Conservation (phyloP, 2,888 invertebrate species). For the Apeira syringaria region DNA sequence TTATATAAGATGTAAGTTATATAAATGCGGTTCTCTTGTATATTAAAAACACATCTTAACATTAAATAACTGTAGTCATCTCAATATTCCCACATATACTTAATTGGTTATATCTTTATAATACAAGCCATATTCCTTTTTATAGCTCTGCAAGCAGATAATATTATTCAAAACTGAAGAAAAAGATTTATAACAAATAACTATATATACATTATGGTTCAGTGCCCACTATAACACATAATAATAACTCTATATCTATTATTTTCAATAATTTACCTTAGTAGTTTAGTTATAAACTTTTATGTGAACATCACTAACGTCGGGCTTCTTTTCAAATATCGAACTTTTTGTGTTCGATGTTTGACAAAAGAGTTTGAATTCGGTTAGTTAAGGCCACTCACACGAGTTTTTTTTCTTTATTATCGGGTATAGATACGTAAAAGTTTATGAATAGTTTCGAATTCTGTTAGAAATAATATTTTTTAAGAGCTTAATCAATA, state of each 20-base stretch:
- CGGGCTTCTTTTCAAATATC: conserved; percentile 29
- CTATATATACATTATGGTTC: background rate
- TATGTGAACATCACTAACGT: conserved; percentile 14
- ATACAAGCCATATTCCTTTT: too few species aligned
- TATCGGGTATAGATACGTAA: conserved; percentile 15
- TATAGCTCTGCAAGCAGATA: background rate
- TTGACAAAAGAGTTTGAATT: conserved; percentile 49
- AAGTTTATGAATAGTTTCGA: background rate
- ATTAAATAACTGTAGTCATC: too few species aligned
- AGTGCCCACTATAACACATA: background rate
- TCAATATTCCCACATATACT: too few species aligned
- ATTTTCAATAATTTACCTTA: background rate
- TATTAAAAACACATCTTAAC: too few species aligned
- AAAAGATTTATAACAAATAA: background rate
- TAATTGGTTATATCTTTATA: too few species aligned
- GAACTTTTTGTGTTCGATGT: conserved; percentile 36
- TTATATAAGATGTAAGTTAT: too few species aligned
- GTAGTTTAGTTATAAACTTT: conserved; percentile 15
- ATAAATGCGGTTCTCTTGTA: too few species aligned
- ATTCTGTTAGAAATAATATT: background rate
- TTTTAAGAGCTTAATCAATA: background rate
- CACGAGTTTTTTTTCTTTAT: conserved; percentile 19
- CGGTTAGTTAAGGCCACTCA: conserved; percentile 52
- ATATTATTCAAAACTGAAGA: conserved; percentile 1
- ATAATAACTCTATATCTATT: background rate